Conservation (phyloP, 1,140 invertebrate species). For the Lepidostoma basale region DNA sequence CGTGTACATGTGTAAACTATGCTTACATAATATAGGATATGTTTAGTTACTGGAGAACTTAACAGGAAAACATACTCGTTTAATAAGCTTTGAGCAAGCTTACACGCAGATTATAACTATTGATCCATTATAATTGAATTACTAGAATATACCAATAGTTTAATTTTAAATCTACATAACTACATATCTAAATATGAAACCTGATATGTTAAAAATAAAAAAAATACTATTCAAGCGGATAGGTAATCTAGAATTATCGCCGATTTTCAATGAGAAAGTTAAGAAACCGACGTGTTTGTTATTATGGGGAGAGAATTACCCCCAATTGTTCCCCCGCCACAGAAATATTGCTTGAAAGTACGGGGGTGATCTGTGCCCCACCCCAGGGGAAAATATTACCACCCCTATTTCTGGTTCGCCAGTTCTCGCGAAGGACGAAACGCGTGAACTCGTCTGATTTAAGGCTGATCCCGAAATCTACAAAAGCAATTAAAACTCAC, state of each 20-base stretch:
- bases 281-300: slow-evolving; percentile 9
- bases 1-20: too few species aligned
- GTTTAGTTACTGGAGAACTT: too few species aligned
- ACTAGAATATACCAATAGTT: not conserved
- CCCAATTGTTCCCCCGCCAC: slow-evolving; percentile 7
- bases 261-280: not conserved
- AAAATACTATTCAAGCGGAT: not conserved
- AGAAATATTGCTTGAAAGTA: not conserved
- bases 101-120: not conserved
- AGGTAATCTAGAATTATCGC: not conserved
- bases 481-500: not conserved
- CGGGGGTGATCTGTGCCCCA: not conserved
- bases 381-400: not conserved
- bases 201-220: not conserved
- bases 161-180: not conserved
- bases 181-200: not conserved
- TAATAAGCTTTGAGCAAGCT: too few species aligned
- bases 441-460: slow-evolving; percentile 14
- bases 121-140: not conserved
- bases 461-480: not conserved
- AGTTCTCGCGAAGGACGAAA: slow-evolving; percentile 1
- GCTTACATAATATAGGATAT: too few species aligned
- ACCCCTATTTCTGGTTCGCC: slow-evolving; percentile 10
- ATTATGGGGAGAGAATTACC: slow-evolving; percentile 23
- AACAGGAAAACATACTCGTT: too few species aligned